phyloP scores from a whole-genome alignment of 2,888 invertebrate genomes.

The Drosophila neotestacea region DNA sequence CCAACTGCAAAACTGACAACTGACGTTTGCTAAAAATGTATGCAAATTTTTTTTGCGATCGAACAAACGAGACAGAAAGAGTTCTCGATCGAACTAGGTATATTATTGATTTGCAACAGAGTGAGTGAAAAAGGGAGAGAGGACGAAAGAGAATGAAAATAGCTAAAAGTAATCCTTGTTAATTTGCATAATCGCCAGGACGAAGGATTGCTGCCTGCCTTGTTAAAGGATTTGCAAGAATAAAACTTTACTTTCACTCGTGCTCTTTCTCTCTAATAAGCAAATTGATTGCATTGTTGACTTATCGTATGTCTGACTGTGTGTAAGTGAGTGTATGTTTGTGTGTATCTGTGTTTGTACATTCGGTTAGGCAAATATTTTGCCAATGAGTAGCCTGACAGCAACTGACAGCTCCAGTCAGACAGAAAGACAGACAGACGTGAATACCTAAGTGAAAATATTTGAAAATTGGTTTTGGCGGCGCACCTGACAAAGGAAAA shows the following conservation, averaged over 20 bases:
- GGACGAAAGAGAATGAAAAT: neutral
- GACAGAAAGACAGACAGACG: conserved; percentile 6
- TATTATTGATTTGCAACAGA: conserved; percentile 61
- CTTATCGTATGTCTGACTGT: conserved; percentile 37
- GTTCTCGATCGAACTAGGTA: conserved; percentile 38
- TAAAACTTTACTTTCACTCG: conserved; percentile 62
- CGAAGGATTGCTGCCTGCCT: conserved; percentile 55
- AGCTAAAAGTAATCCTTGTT: conserved; percentile 48
- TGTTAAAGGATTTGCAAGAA: conserved; percentile 73
- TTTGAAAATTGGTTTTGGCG: conserved; percentile 83
- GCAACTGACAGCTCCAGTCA: conserved; percentile 49
- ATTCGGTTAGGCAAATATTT: conserved; percentile 74
- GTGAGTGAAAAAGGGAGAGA: neutral
- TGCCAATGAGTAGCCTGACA: conserved; percentile 65
- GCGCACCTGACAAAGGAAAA: conserved; percentile 79
- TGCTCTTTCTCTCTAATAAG: conserved; percentile 46
- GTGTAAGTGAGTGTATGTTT: conserved; percentile 14
- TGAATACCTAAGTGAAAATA: conserved; percentile 79
- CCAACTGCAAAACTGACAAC: conserved; percentile 15
- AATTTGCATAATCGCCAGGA: conserved; percentile 74
- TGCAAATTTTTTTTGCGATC: conserved; percentile 66
- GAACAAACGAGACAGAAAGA: conserved; percentile 14
- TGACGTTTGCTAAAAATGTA: conserved; percentile 57
- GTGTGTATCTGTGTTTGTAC: conserved; percentile 42
- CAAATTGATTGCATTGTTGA: conserved; percentile 75